phyloP scores from a whole-genome alignment of 2,888 invertebrate species.

The Ganaspis brasiliensis region DNA sequence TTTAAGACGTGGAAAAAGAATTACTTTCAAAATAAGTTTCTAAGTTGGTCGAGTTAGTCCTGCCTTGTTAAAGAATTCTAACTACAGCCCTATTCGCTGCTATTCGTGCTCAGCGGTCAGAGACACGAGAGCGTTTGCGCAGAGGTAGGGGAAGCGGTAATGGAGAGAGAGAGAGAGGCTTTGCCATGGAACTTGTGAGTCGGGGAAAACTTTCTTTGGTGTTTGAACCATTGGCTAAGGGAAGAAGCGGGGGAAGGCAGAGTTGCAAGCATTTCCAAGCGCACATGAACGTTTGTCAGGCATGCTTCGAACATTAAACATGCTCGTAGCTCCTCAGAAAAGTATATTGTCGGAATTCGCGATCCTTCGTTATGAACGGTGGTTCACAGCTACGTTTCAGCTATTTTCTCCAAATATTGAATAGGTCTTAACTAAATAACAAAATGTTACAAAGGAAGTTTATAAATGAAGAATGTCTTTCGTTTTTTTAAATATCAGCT shows the following conservation, averaged over 20 bases:
- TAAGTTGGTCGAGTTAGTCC: neutral
- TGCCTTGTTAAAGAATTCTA: neutral
- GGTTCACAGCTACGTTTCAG: neutral
- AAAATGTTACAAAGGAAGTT: neutral
- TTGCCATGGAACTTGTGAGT: conserved; percentile 47
- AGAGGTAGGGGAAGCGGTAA: conserved; percentile 42
- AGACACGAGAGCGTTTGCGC: conserved; percentile 30
- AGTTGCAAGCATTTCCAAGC: conserved; percentile 42
- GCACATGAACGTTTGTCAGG: conserved; percentile 64
- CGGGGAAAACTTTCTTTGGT: conserved; percentile 44
- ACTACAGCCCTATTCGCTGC: conserved; percentile 15
- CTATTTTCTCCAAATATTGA: neutral
- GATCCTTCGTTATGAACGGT: neutral
- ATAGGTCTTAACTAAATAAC: too few species aligned
- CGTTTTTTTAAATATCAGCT: too few species aligned
- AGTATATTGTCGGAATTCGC: neutral
- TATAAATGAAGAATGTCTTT: neutral
- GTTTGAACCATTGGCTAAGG: neutral
- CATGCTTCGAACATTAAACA: conserved; percentile 76
- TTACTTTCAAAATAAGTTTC: neutral
- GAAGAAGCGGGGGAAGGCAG: conserved; percentile 45
- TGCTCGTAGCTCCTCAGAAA: conserved; percentile 75
- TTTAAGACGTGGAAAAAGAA: neutral
- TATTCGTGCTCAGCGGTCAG: conserved; percentile 11
- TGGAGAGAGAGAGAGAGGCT: conserved; percentile 50